These are phyloP conservation scores for Lasioglossum morio DNA, from an alignment of 2,888 invertebrate genomes.

Conservation along the genomic window DNA sequence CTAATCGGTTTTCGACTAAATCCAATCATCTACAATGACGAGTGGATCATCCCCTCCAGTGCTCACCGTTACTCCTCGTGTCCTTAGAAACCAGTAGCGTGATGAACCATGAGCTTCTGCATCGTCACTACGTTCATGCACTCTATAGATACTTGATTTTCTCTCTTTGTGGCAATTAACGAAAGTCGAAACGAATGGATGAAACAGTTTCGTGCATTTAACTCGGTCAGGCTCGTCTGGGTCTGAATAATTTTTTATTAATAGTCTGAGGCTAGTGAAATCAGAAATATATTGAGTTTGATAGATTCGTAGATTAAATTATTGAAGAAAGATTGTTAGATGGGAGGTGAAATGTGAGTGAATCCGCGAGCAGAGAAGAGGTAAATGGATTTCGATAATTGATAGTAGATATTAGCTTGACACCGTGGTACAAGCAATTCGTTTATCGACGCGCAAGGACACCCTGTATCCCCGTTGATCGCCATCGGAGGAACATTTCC, in stretches of 20 bases:
- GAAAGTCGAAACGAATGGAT: neutral
- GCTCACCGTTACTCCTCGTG: conserved; percentile 1
- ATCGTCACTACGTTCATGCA: conserved; percentile 73
- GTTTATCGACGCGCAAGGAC: conserved; percentile 15
- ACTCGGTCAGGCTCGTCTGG: neutral
- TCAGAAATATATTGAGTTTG: too few relatives aligned
- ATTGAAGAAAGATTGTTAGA: too few relatives aligned
- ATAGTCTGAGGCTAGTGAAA: neutral
- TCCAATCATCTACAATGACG: conserved; percentile 31
- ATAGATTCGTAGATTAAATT: neutral
- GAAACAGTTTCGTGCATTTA: neutral
- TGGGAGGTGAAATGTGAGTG: too few relatives aligned
- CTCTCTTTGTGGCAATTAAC: conserved; percentile 72
- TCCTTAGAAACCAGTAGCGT: conserved; percentile 48
- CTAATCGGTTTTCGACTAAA: conserved; percentile 7
- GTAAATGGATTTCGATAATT: neutral
- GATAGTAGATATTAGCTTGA: neutral
- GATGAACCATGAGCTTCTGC: conserved; percentile 68
- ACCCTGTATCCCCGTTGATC: conserved; percentile 12
- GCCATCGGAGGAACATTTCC: conserved; percentile 14
- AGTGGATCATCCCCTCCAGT: neutral
- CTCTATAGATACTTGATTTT: conserved; percentile 76
- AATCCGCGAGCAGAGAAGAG: neutral
- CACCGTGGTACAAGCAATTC: conserved; percentile 6
- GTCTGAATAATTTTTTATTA: neutral